Evolutionary conservation across 2,113 vertebrate species (phyloP).

Genomic region (Octodon degus): DNA sequence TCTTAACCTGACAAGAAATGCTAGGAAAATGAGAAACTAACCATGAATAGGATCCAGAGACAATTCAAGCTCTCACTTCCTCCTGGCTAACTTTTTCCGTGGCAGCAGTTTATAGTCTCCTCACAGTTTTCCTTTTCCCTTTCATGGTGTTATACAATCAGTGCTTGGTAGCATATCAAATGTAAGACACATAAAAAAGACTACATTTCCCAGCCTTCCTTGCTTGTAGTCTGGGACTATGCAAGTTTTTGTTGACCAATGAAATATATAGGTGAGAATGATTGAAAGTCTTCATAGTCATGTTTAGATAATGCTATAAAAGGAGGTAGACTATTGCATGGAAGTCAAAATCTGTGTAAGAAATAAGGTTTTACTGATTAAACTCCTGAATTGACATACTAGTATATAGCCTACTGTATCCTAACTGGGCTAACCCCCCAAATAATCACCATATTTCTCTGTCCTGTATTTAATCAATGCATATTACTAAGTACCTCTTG

Average conservation of each 20-base stretch:
- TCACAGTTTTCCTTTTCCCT: not conserved
- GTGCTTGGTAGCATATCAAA: not conserved
- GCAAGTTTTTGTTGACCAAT: not conserved
- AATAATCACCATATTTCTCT: not conserved
- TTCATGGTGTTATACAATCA: not conserved
- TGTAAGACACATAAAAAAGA: not conserved
- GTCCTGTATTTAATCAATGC: not conserved
- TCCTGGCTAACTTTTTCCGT: not conserved
- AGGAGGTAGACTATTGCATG: not conserved
- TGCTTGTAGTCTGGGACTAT: not conserved
- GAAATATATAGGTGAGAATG: not conserved
- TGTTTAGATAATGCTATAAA: not conserved
- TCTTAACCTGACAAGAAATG: not conserved
- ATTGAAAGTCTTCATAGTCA: not conserved
- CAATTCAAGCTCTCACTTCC: not conserved
- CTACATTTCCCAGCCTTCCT: slow-evolving; percentile 12
- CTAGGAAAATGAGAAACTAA: not conserved
- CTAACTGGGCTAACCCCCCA: not conserved
- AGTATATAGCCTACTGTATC: not conserved
- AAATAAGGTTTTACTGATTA: not conserved
- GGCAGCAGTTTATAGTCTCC: not conserved
- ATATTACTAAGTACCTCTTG: not conserved
- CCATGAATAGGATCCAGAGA: not conserved
- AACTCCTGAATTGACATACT: not conserved
- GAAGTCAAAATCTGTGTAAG: not conserved